Conservation (phyloP, 2,113 vertebrate species). For the Cryptoleucopteryx plumbea region DNA sequence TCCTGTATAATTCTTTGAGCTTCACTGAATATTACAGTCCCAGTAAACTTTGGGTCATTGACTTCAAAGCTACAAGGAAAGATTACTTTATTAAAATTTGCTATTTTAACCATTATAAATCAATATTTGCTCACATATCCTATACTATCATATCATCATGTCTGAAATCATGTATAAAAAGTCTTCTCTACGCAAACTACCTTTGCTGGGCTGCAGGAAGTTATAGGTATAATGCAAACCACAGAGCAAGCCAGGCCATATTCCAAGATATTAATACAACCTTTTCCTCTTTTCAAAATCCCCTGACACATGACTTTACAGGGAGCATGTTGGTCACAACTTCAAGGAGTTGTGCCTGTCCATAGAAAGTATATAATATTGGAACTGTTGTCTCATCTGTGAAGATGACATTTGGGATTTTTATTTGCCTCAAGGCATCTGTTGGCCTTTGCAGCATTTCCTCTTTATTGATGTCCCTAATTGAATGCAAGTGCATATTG, state of each 20-base stretch:
- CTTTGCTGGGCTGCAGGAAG: background rate
- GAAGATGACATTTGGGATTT: slow-evolving; percentile 25
- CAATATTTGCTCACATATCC: background rate
- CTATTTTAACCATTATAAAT: background rate
- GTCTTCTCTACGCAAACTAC: background rate
- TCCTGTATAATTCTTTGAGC: background rate
- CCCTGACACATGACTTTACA: background rate
- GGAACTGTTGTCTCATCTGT: background rate
- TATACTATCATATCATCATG: background rate
- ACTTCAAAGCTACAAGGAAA: background rate
- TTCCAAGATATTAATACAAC: background rate
- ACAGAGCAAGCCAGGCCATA: background rate
- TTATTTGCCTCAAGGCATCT: slow-evolving; percentile 26
- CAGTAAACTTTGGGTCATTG: background rate
- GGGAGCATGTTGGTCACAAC: background rate
- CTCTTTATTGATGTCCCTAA: slow-evolving; percentile 23
- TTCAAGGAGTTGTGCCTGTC: background rate
- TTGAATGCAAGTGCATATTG: background rate
- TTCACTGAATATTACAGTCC: background rate
- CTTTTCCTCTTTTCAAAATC: background rate
- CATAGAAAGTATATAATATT: background rate
- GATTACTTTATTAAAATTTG: background rate
- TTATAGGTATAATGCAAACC: background rate
- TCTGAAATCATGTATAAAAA: background rate
- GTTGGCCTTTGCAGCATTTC: slow-evolving; percentile 24